Evolutionary conservation across 2,113 vertebrate genomes (phyloP).

Genomic region (Aepyceros melampus): DNA sequence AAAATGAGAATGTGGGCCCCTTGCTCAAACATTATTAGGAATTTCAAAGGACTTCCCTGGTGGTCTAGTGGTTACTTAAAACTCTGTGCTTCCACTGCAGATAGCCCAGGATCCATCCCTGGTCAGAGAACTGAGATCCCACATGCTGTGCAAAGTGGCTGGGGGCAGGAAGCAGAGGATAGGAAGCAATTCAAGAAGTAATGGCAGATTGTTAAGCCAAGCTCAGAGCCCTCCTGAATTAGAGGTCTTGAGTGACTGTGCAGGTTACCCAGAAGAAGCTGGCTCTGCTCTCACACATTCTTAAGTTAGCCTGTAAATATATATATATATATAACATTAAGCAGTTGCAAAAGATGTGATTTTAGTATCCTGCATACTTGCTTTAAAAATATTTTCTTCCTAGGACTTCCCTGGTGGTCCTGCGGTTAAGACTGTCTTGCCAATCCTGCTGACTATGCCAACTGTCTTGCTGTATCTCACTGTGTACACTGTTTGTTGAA

Average conservation of each 20-base stretch:
- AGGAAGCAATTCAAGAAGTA: background rate
- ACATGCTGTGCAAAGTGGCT: too few relatives aligned
- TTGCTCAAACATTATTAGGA: background rate
- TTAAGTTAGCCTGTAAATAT: background rate
- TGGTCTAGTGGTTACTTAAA: background rate
- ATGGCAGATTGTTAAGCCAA: background rate
- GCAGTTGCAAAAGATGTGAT: background rate
- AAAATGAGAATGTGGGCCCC: background rate
- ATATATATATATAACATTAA: background rate
- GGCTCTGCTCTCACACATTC: background rate
- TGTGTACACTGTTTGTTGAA: background rate
- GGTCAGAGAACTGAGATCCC: background rate
- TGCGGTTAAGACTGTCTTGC: background rate
- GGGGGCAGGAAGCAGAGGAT: rapidly evolving
- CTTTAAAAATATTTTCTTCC: constrained; percentile 28
- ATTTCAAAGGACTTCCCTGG: background rate
- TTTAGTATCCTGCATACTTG: background rate
- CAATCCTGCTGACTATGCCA: background rate
- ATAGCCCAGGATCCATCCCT: background rate
- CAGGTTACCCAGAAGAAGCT: background rate
- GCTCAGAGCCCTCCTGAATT: background rate
- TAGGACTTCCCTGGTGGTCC: background rate
- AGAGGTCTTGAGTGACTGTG: background rate
- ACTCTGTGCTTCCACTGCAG: background rate
- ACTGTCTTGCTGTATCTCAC: background rate